These are phyloP conservation scores for Leptinotarsa haldemani DNA, from an alignment of 2,888 invertebrate species.

Conservation along the genomic window DNA sequence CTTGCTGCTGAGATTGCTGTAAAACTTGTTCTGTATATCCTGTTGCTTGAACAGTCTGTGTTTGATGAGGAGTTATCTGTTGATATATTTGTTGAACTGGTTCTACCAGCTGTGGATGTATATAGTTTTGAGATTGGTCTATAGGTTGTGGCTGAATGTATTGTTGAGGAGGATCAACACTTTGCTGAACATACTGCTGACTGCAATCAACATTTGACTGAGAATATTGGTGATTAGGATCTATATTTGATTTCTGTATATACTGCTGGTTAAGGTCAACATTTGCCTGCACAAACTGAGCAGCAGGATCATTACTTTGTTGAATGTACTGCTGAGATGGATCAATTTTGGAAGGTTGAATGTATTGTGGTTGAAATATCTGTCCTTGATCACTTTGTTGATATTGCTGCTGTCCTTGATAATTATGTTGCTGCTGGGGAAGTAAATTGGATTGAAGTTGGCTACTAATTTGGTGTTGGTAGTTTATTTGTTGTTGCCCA, in stretches of 20 bases:
- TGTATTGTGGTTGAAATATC: conserved; percentile 52
- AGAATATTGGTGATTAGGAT: conserved; percentile 56
- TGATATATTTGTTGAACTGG: conserved; percentile 54
- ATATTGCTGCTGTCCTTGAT: conserved; percentile 42
- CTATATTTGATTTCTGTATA: conserved; percentile 34
- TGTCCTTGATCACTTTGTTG: conserved; percentile 45
- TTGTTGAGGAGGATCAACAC: conserved; percentile 52
- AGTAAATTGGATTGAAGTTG: conserved; percentile 56
- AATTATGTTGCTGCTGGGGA: conserved; percentile 30
- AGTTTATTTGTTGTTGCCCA: conserved; percentile 36
- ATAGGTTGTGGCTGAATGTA: conserved; percentile 24
- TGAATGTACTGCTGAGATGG: conserved; percentile 43
- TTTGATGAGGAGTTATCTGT: conserved; percentile 51
- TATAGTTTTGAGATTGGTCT: conserved; percentile 7
- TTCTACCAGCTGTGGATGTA: conserved; percentile 38
- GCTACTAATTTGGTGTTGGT: conserved; percentile 22
- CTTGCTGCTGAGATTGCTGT: conserved; percentile 58
- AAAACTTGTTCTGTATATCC: conserved; percentile 57
- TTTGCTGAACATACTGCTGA: conserved; percentile 51
- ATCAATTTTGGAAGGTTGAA: conserved; percentile 43
- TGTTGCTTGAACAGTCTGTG: neutral
- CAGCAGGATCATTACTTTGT: conserved; percentile 40
- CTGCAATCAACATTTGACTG: conserved; percentile 68
- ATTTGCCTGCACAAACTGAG: conserved; percentile 45
- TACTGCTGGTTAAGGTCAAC: conserved; percentile 42